Percentiles rank a stretch among this genome's conserved stretches.
Conservation (phyloP, 2,797 vertebrate genomes). For the Jordanella pulchra region DNA sequence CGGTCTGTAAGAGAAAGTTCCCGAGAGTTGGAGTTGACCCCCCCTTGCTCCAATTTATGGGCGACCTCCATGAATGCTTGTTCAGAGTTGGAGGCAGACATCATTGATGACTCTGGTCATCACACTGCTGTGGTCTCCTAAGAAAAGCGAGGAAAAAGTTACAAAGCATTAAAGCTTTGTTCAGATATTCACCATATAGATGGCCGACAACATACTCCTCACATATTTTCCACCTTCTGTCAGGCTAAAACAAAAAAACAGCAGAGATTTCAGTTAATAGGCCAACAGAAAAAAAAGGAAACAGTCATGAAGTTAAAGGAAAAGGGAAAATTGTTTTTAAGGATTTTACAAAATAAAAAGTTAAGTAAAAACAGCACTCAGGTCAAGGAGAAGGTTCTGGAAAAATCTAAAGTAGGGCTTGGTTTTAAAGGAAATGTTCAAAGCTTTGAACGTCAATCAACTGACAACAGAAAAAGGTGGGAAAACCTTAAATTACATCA, state of each 20-base stretch:
- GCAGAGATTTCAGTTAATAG: background rate
- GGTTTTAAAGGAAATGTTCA: background rate
- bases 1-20: background rate
- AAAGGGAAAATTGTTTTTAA: background rate
- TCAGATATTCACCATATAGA: background rate
- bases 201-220: background rate
- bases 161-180: background rate
- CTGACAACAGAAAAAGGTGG: background rate
- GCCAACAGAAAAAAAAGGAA: background rate
- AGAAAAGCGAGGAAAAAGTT: constrained; percentile 13
- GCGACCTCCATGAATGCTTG: constrained; percentile 47
- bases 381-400: background rate
- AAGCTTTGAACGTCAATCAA: background rate
- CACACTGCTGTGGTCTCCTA: constrained; percentile 52
- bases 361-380: background rate
- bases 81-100: constrained; percentile 45
- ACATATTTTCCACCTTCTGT: background rate
- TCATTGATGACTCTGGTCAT: constrained; percentile 19
- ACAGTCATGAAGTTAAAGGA: no score
- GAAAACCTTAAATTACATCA: no score
- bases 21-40: constrained; percentile 9
- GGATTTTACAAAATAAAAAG: background rate
- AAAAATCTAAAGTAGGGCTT: background rate
- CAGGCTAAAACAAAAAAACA: background rate
- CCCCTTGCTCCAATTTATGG: constrained; percentile 17